phyloP scores from a whole-genome alignment of 2,888 invertebrate species.

The Cordylochernes scorpioides region DNA sequence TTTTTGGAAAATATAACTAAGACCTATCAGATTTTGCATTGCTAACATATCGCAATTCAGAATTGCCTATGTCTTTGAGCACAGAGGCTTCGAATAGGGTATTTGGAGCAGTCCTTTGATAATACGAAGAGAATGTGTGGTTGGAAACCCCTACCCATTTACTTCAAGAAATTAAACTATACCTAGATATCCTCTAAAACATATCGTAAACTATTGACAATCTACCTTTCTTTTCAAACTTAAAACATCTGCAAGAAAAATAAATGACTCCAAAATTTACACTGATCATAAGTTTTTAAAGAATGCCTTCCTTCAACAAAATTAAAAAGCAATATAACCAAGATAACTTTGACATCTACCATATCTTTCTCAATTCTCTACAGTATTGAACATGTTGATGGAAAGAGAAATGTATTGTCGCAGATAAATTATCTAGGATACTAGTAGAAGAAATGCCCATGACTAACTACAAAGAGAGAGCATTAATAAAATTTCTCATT shows the following conservation, averaged over 20 bases:
- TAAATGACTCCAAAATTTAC: slow-evolving; percentile 3
- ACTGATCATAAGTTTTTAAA: slow-evolving; percentile 15
- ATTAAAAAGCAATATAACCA: slow-evolving; percentile 14
- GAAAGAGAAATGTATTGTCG: slow-evolving; percentile 3
- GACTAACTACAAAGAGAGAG: too few species aligned
- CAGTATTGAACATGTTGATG: slow-evolving; percentile 18
- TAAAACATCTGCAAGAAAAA: slow-evolving; percentile 12
- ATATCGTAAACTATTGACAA: slow-evolving; percentile 14
- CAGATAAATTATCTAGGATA: slow-evolving; percentile 4
- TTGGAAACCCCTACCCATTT: slow-evolving; percentile 11
- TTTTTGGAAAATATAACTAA: slow-evolving; percentile 4
- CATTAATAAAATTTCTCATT: too few species aligned
- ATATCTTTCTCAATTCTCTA: slow-evolving; percentile 19
- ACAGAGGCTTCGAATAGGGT: slow-evolving; percentile 21
- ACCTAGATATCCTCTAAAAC: slow-evolving; percentile 2
- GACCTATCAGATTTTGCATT: slow-evolving; percentile 4
- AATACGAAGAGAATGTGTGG: slow-evolving; percentile 6
- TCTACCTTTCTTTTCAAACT: slow-evolving; percentile 14
- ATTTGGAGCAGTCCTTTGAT: slow-evolving; percentile 16
- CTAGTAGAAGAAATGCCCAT: too few species aligned
- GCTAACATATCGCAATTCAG: slow-evolving; percentile 5
- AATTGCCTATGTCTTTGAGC: slow-evolving; percentile 1
- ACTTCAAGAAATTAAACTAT: slow-evolving; percentile 2
- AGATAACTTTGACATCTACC: slow-evolving; percentile 19
- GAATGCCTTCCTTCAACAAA: slow-evolving; percentile 25